A percentile compares a stretch with the other conserved stretches of the same genome.
These are phyloP conservation scores for Chloroclysta siterata DNA, from an alignment of 2,888 invertebrate species.

Conservation along the genomic window DNA sequence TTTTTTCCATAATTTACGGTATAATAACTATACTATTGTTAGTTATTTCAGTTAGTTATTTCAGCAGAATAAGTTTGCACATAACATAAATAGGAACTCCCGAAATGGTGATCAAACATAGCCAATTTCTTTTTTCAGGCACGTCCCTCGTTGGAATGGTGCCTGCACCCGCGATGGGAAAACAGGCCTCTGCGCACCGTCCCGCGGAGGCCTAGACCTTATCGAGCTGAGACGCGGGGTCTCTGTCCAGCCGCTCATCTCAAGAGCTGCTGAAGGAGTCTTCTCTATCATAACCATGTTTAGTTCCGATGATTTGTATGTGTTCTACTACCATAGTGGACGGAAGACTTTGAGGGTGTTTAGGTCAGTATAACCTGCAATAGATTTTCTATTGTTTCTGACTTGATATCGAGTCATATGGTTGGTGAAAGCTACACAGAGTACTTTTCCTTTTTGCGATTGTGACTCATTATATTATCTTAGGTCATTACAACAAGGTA, in stretches of 20 bases:
- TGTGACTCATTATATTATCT: too few species aligned
- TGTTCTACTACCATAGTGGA: conserved; percentile 98
- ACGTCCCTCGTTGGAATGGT: conserved; percentile 96
- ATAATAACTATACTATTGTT: too few species aligned
- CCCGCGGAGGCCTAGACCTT: conserved; percentile 96
- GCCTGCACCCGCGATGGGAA: conserved; percentile 94
- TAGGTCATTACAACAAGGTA: too few species aligned
- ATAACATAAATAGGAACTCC: too few species aligned
- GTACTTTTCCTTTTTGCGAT: too few species aligned
- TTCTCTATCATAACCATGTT: conserved; percentile 98
- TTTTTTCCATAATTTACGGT: too few species aligned
- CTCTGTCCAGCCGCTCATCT: conserved; percentile 95
- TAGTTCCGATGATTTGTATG: conserved; percentile 96
- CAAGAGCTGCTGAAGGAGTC: conserved; percentile 97
- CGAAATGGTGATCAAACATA: not conserved
- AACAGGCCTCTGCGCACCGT: conserved; percentile 96
- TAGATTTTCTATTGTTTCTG: too few species aligned
- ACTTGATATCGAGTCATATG: too few species aligned
- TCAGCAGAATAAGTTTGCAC: too few species aligned
- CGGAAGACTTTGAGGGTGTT: conserved; percentile 97
- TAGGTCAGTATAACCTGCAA: conserved; percentile 79
- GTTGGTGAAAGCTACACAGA: too few species aligned
- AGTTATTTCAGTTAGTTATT: too few species aligned
- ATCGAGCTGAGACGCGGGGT: conserved; percentile 96
- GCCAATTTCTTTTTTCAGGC: conserved; percentile 57